phyloP scores from a whole-genome alignment of 2,113 vertebrate genomes.

The Sphaerodactylus townsendi region DNA sequence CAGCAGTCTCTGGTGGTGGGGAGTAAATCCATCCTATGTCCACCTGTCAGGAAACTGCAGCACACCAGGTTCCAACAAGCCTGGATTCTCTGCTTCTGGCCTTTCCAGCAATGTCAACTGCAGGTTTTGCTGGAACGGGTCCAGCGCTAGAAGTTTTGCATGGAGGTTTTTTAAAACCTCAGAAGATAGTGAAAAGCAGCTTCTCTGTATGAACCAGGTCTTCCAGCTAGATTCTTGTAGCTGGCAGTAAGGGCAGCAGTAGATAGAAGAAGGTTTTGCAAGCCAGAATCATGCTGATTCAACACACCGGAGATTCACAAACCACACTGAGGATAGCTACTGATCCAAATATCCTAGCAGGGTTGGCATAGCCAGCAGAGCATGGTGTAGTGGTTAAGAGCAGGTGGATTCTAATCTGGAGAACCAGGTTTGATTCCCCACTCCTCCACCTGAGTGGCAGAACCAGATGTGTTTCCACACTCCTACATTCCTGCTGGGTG shows the following conservation, averaged over 20 bases:
- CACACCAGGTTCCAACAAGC: background rate
- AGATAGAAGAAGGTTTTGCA: no score
- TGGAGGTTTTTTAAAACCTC: background rate
- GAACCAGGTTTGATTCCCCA: no score
- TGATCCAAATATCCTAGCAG: background rate
- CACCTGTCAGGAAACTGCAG: background rate
- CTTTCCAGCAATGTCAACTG: background rate
- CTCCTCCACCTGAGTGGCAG: no score
- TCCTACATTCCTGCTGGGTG: no score
- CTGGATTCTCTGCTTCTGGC: background rate
- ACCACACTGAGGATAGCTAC: background rate
- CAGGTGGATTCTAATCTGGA: no score
- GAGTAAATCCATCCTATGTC: background rate
- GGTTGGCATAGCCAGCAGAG: no score
- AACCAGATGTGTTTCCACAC: no score
- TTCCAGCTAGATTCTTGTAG: background rate
- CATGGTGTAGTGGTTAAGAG: no score
- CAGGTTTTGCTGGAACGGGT: no score
- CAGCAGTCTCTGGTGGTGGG: background rate
- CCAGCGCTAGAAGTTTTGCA: background rate
- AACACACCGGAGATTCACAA: background rate
- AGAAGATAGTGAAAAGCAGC: background rate
- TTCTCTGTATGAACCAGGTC: background rate
- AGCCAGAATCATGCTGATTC: background rate
- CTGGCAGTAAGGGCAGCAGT: background rate